Evolutionary conservation across 2,113 vertebrate species (phyloP).

Genomic region (Accipiter cooperii): DNA sequence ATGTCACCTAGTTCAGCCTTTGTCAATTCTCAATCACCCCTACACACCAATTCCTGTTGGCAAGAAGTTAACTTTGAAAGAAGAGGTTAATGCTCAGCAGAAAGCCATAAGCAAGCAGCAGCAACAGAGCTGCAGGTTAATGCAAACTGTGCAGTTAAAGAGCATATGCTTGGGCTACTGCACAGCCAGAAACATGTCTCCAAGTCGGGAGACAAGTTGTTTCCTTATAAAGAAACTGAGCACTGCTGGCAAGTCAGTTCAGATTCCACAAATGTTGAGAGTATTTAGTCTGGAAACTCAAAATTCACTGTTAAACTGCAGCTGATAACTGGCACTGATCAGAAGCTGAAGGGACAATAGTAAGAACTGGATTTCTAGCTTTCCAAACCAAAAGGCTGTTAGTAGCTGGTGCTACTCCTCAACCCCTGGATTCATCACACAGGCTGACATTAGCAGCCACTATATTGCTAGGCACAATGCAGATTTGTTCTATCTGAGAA

Average conservation of each 20-base stretch:
- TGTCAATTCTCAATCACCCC: background rate
- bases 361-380: background rate
- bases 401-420: background rate
- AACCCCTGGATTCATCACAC: background rate
- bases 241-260: background rate
- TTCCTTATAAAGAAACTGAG: slow-evolving; percentile 46
- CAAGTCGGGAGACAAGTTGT: background rate
- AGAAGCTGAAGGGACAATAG: background rate
- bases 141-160: background rate
- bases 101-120: background rate
- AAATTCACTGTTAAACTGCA: background rate
- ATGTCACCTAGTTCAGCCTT: background rate
- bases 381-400: background rate
- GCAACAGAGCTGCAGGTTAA: background rate
- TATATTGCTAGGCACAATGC: background rate
- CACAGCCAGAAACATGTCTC: background rate
- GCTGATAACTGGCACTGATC: background rate
- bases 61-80: background rate
- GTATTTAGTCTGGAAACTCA: slow-evolving; percentile 6
- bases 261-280: slow-evolving; percentile 19
- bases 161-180: background rate
- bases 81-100: background rate
- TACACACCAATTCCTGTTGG: background rate
- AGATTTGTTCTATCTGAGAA: background rate
- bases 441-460: background rate